Percentiles rank a stretch among this genome's conserved stretches.
phyloP scores from a whole-genome alignment of 37 sponge, comb jelly and placozoan species.

The Theonella swinhoei region DNA sequence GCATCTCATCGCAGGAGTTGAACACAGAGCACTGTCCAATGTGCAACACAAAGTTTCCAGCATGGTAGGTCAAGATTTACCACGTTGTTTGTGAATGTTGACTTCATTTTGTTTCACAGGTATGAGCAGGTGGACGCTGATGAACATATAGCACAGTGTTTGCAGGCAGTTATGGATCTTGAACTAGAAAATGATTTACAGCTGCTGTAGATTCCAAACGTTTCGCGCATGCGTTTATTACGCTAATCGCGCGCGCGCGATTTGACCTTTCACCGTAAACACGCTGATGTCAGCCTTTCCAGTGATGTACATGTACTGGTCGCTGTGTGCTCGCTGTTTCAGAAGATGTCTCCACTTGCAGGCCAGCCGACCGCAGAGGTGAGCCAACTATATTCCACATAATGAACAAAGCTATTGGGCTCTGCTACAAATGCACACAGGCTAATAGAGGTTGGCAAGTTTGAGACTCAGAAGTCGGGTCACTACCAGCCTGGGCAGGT shows the following conservation, averaged over 20 bases:
- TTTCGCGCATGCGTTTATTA: neutral
- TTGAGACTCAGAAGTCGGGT: constrained; percentile 63
- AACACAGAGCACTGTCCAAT: neutral
- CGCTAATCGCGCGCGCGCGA: neutral
- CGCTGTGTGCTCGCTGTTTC: neutral
- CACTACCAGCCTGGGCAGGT: constrained; percentile 92
- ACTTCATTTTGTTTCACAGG: constrained; percentile 20
- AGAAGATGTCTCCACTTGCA: neutral
- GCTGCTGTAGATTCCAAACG: neutral
- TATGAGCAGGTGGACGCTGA: constrained; percentile 27
- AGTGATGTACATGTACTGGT: neutral
- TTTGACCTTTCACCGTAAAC: neutral
- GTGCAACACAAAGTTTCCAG: neutral
- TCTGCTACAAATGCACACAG: no score
- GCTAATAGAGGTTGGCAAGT: constrained; percentile 81
- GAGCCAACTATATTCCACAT: no score
- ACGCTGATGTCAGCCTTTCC: neutral
- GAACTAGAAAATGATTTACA: neutral
- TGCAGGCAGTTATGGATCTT: neutral
- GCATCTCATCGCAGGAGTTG: neutral
- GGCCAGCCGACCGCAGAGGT: neutral
- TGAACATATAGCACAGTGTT: constrained; percentile 40
- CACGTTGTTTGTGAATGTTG: no score
- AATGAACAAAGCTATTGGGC: no score
- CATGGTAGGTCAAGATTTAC: neutral